phyloP scores from a whole-genome alignment of 2,113 vertebrate species.

The Trogon melanurus region DNA sequence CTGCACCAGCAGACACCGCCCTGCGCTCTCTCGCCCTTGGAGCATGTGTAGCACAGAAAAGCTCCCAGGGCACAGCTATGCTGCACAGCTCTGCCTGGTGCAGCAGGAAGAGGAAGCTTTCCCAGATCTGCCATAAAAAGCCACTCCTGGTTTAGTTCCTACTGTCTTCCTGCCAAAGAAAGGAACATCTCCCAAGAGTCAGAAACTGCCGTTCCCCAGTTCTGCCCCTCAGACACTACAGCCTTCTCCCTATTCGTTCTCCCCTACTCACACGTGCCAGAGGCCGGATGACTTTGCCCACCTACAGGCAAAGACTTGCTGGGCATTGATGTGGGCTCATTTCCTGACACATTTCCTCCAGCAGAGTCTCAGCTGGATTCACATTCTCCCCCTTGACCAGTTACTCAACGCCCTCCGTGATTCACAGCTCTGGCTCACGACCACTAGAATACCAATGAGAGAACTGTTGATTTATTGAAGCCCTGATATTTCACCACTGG shows the following conservation, averaged over 20 bases:
- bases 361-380: background rate
- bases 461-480: slow-evolving; percentile 41
- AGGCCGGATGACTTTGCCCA: background rate
- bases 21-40: too few species aligned
- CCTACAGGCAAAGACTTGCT: background rate
- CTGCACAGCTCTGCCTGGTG: background rate
- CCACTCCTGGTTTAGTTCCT: background rate
- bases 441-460: background rate
- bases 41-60: accelerated
- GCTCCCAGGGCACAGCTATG: background rate
- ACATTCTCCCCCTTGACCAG: slow-evolving; percentile 8
- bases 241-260: accelerated
- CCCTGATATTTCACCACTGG: slow-evolving; percentile 37
- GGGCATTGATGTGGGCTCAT: background rate
- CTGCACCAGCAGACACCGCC: background rate
- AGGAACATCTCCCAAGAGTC: background rate
- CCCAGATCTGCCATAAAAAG: background rate
- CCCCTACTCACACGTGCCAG: background rate
- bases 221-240: accelerated
- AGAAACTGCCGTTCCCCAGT: accelerated
- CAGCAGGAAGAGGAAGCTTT: background rate
- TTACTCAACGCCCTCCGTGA: background rate
- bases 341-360: background rate
- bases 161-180: background rate
- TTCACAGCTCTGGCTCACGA: background rate